Percentiles rank a stretch among this genome's conserved stretches.
phyloP scores from a whole-genome alignment of 1,140 invertebrate species.

The Phortica variegata region DNA sequence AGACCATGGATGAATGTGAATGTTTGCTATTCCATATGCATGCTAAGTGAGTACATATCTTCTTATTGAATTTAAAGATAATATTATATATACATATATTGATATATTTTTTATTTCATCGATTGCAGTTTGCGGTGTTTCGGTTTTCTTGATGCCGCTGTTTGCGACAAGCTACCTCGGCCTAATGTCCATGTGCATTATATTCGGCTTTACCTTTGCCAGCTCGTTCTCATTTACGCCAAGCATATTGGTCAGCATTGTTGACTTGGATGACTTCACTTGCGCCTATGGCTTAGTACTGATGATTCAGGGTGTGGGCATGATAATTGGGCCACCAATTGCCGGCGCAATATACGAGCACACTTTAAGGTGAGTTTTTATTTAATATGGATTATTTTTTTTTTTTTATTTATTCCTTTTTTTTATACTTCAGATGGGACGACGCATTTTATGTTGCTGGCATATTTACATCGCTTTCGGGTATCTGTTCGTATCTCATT shows the following conservation, averaged over 20 bases:
- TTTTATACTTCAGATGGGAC: constrained; percentile 39
- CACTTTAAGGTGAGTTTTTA: constrained; percentile 39
- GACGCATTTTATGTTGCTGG: constrained; percentile 80
- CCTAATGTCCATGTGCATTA: constrained; percentile 61
- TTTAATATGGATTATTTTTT: neutral
- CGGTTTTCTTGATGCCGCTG: constrained; percentile 72
- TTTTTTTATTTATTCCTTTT: neutral
- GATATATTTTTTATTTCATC: neutral
- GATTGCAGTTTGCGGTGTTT: constrained; percentile 66
- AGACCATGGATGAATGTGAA: constrained; percentile 78
- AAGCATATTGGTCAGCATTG: constrained; percentile 69
- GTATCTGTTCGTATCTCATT: constrained; percentile 63
- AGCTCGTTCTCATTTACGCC: constrained; percentile 87
- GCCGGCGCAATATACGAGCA: constrained; percentile 60
- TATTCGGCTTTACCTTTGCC: constrained; percentile 83
- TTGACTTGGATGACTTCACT: constrained; percentile 69
- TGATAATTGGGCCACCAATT: constrained; percentile 64
- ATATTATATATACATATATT: neutral
- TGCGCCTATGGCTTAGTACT: constrained; percentile 85
- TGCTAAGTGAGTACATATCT: constrained; percentile 58
- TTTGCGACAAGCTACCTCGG: constrained; percentile 64
- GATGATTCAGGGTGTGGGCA: constrained; percentile 77
- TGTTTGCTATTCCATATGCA: constrained; percentile 73
- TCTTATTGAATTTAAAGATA: neutral
- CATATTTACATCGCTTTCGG: constrained; percentile 81